phyloP scores from a whole-genome alignment of 2,113 vertebrate genomes.

The Protobothrops flavoviridis region DNA sequence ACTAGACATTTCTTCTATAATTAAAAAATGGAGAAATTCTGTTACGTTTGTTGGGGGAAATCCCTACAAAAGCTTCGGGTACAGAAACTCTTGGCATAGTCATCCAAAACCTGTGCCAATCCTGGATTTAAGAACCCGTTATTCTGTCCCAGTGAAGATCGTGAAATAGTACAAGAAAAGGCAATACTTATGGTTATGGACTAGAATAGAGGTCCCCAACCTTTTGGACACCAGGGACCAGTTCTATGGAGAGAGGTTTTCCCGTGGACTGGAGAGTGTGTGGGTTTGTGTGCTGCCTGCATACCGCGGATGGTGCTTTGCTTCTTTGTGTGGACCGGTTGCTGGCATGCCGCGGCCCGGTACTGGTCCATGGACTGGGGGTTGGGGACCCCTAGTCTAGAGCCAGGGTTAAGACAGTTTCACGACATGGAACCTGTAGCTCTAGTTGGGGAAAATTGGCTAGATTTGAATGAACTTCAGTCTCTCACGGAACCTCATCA shows the following conservation, averaged over 20 bases:
- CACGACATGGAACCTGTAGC: neutral
- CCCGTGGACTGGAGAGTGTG: fast-evolving
- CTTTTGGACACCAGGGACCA: neutral
- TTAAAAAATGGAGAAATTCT: neutral
- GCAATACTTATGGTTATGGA: neutral
- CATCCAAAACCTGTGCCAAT: neutral
- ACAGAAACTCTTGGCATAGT: neutral
- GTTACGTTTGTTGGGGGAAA: no score
- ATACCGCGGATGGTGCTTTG: neutral
- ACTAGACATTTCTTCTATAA: neutral
- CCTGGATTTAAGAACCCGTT: neutral
- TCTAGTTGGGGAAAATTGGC: neutral
- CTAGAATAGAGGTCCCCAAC: neutral
- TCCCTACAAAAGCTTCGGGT: neutral
- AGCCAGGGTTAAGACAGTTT: neutral
- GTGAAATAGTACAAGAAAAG: neutral
- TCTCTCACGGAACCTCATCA: neutral
- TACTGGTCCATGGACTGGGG: neutral
- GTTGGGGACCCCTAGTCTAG: neutral
- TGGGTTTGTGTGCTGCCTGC: neutral
- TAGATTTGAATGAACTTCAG: neutral
- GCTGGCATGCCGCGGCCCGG: neutral
- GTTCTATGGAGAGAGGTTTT: neutral
- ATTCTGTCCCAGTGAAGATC: neutral
- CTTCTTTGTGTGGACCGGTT: neutral